Base-by-base conservation (phyloP, 2,113 vertebrate genomes). In the Pontoporia blainvillei region DNA sequence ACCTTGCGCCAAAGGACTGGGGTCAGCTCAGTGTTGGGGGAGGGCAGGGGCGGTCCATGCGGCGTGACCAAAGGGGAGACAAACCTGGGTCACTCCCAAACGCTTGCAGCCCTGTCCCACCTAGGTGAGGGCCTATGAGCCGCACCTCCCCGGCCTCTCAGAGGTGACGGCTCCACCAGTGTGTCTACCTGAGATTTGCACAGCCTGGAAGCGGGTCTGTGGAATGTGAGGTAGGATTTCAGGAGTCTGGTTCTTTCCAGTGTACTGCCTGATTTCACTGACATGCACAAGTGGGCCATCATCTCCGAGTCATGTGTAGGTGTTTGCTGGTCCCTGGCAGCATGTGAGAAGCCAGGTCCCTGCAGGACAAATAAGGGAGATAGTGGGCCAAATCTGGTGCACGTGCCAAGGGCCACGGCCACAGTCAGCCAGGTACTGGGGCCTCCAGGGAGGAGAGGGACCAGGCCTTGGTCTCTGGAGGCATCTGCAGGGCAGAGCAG, bases 241-340 rank as follows among this genome's bases (percentile, higher is more conserved):
- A 1, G 36, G 64, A 71, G 27, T n/a, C 67, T 67, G n/a, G 20
- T 46, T 64, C 34, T 69, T 1, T 29, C n/a, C 73, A 67, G 52
- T 1, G 1, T 11, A 0, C 14, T 25, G 17, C 21, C 23, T 75
- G 29, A n/a, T 85, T 61, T 62, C 73, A 41, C 2, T 23, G 71
- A 39, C 1, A 0, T 2, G 15, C 34, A 10, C 5, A 0, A n/a
- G 36, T 29, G 4, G 13, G 59, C 36, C 10, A 0, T 44, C 52
- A 9, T 25, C 49, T 73, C 44, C 9, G 75, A 12, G 75, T 21
- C 25, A 31, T 17, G 54, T 62, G 52, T 27, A 78, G 57, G 61
- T 9, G 8, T 52, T 23, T 64, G 46, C 46, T 83, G 54, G 52
- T 69, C 64, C 21, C 20, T 62, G 39, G 61, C 66, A 39, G 46